Evolutionary conservation across 2,797 vertebrate species (phyloP), one percentile per base, ranked within the genome.

Genomic region (Molossus alvarezi): DNA sequence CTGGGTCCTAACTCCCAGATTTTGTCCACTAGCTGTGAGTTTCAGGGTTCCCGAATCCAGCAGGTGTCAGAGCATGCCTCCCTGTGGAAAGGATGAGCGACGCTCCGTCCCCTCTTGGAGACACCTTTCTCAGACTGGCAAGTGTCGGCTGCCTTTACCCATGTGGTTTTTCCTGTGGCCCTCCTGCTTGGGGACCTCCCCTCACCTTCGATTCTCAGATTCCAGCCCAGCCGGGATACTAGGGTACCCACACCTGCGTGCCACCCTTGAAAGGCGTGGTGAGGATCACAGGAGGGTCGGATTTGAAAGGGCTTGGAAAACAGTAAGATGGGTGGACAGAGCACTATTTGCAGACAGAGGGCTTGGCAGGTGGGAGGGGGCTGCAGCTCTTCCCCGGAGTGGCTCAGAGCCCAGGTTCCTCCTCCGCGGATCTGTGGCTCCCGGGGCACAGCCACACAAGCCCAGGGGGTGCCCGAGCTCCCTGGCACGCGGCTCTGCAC

Each of bases 391-490:
- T 7, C 41, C 20, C 21, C 4, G 15, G 37, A 73, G 58, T 0
- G 18, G 8, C 18, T 20, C 3, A 1, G 27, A 20, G 45, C 53
- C 18, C 4, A 4, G 37, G 45, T 2, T 1, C 21, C 51, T 5
- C 6, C 53, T 1, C 17, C 67, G 23, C 51, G 37, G 20, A 15
- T 9, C 9, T 3, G 15, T 25, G 60, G 41, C 60, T n/a, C 13
- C 0, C n/a, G 0, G 1, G n/a, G 25, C n/a, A 1, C 4, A 0
- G 1, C 0, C 10, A 0, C 1, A 18, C 29, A n/a, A 23, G 69
- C 1, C 20, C 18, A 27, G 27, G 18, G 51, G 8, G 25, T n/a
- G 21, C 33, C 77, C n/a, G 41, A n/a, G 23, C n/a, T 53, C 53
- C 51, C 41, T 88, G 85, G n/a, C 27, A 17, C 83, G 88, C 41